Conservation (phyloP, 2,797 vertebrate species). For the Chelidonichthys spinosus region DNA sequence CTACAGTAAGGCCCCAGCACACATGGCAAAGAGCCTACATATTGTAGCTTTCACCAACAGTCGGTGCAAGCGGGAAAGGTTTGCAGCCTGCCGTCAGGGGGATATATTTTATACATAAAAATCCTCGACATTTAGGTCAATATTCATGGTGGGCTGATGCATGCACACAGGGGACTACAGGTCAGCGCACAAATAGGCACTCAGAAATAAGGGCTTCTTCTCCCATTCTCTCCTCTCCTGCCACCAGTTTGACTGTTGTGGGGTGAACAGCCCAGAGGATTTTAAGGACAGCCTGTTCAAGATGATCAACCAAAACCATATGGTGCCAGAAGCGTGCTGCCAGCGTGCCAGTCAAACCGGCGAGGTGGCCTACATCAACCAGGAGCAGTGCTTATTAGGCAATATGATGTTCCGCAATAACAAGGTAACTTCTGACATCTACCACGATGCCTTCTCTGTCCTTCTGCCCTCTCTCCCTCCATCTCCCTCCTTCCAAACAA, state of each 20-base stretch:
- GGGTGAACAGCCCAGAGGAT: slow-evolving; percentile 95
- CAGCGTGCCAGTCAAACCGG: slow-evolving; percentile 83
- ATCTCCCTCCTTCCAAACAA: slow-evolving; percentile 49
- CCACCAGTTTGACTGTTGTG: slow-evolving; percentile 94
- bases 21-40: slow-evolving; percentile 42
- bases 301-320: slow-evolving; percentile 74
- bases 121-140: slow-evolving; percentile 71
- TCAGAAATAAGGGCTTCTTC: slow-evolving; percentile 49
- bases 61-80: slow-evolving; percentile 26
- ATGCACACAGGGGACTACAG: slow-evolving; percentile 53
- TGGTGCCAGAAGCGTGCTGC: slow-evolving; percentile 91
- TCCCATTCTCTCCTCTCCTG: slow-evolving; percentile 36
- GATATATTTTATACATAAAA: slow-evolving; percentile 66
- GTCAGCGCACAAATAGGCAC: slow-evolving; percentile 60
- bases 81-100: slow-evolving; percentile 31
- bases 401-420: slow-evolving; percentile 89
- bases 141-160: slow-evolving; percentile 69
- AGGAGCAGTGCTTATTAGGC: slow-evolving; percentile 88
- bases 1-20: slow-evolving; percentile 86
- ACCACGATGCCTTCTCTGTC: slow-evolving; percentile 23
- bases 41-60: slow-evolving; percentile 35
- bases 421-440: slow-evolving; percentile 86
- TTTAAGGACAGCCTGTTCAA: slow-evolving; percentile 88
- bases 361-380: slow-evolving; percentile 81
- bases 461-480: slow-evolving; percentile 5